A percentile compares a stretch with the other conserved stretches of the same genome.
phyloP scores from a whole-genome alignment of 2,797 vertebrate genomes.

The Ibycter americanus region DNA sequence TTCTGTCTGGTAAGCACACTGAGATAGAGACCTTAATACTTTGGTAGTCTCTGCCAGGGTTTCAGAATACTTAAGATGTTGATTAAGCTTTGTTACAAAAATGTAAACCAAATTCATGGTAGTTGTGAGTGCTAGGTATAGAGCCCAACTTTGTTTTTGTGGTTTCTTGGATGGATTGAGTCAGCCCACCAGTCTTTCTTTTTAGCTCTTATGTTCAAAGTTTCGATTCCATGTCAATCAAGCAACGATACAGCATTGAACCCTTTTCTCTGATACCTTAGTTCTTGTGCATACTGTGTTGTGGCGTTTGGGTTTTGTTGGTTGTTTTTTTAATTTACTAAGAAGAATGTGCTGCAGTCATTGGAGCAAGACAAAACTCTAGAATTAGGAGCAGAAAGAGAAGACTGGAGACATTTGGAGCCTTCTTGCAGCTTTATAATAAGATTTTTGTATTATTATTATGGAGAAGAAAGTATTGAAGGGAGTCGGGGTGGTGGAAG shows the following conservation, averaged over 20 bases:
- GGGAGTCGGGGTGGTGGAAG: not conserved
- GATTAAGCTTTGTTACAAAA: not conserved
- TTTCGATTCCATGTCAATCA: rapidly evolving
- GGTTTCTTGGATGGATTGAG: not conserved
- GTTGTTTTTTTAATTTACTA: not conserved
- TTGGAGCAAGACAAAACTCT: not conserved
- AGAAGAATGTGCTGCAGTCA: not conserved
- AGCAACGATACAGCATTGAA: not conserved
- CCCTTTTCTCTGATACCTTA: not conserved
- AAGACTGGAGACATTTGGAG: not conserved
- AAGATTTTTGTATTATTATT: too few species aligned
- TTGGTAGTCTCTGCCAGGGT: not conserved
- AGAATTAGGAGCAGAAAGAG: not conserved
- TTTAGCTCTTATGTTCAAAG: not conserved
- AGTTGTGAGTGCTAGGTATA: not conserved
- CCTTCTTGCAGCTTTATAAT: too few species aligned
- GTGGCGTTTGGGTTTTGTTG: not conserved
- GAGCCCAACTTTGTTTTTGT: not conserved
- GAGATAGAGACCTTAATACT: not conserved
- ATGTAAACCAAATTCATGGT: not conserved
- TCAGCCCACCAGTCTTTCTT: not conserved
- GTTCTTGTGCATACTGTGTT: not conserved
- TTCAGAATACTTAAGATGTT: not conserved
- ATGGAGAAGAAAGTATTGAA: not conserved
- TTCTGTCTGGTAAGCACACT: not conserved